These are phyloP conservation scores for Latrodectus hesperus DNA, from an alignment of 2,888 invertebrate genomes.

Conservation along the genomic window DNA sequence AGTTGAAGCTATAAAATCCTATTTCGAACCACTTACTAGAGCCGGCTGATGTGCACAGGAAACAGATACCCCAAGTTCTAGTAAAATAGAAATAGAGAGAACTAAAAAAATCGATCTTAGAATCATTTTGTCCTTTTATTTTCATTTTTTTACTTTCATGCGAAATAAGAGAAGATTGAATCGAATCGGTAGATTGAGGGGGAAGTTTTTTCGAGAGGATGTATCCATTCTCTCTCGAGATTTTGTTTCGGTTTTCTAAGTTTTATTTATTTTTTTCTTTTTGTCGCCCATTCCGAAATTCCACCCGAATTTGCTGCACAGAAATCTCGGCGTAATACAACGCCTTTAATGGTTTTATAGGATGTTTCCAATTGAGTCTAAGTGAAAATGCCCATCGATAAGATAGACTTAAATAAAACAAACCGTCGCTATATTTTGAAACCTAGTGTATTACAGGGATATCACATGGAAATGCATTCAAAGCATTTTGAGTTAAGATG, in stretches of 20 bases:
- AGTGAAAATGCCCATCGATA: not conserved
- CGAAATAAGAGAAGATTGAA: constrained; percentile 42
- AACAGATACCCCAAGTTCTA: not conserved
- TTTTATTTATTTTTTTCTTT: constrained; percentile 10
- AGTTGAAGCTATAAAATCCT: constrained; percentile 28
- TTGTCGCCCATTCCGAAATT: not conserved
- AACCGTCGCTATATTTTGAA: too few species aligned
- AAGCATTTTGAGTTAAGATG: too few species aligned
- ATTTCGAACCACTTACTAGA: not conserved
- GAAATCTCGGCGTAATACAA: constrained; percentile 26
- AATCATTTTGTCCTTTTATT: constrained; percentile 23
- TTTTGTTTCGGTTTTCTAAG: constrained; percentile 25
- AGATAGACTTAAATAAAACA: too few species aligned
- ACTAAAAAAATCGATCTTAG: not conserved
- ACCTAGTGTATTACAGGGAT: too few species aligned
- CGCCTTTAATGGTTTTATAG: constrained; percentile 45
- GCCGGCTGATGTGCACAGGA: not conserved
- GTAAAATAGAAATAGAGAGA: not conserved
- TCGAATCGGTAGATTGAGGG: constrained; percentile 40
- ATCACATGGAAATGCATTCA: too few species aligned
- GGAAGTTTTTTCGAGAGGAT: constrained; percentile 27
- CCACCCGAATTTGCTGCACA: not conserved
- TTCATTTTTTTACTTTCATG: not conserved
- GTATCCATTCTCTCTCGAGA: constrained; percentile 20
- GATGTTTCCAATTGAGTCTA: constrained; percentile 5